Evolutionary conservation across 1,140 invertebrate genomes (phyloP).

Genomic region (Diprion similis): DNA sequence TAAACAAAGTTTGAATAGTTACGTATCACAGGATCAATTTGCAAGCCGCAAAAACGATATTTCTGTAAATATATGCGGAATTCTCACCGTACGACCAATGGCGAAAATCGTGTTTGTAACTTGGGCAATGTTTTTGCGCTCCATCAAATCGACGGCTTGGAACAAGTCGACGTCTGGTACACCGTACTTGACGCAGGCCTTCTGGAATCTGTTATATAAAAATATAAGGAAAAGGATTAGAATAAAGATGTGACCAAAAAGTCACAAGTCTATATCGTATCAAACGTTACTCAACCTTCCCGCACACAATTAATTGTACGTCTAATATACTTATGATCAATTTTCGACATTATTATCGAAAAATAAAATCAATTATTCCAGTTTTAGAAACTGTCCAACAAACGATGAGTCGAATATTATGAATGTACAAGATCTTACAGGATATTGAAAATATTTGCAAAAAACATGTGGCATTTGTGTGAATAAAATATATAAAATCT

Average conservation of each 20-base stretch:
- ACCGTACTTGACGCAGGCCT: slow-evolving; percentile 85
- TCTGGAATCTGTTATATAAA: slow-evolving; percentile 79
- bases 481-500: too few relatives aligned
- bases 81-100: slow-evolving; percentile 85
- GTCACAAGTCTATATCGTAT: slow-evolving; percentile 28
- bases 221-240: slow-evolving; percentile 33
- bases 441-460: too few relatives aligned
- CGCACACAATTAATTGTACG: too few relatives aligned
- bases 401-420: too few relatives aligned
- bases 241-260: slow-evolving; percentile 40
- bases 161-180: slow-evolving; percentile 93
- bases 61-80: slow-evolving; percentile 12
- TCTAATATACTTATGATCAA: too few relatives aligned
- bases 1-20: slow-evolving; percentile 30
- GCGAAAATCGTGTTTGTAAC: slow-evolving; percentile 95
- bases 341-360: too few relatives aligned
- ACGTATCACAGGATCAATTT: slow-evolving; percentile 14
- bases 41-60: slow-evolving; percentile 13
- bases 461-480: too few relatives aligned
- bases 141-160: slow-evolving; percentile 95
- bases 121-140: slow-evolving; percentile 92
- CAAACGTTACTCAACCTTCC: not conserved
- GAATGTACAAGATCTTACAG: too few relatives aligned
- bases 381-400: too few relatives aligned
- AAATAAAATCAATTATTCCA: too few relatives aligned